Evolutionary conservation across 2,888 invertebrate genomes (phyloP).

Genomic region (Cheilosia vernalis): DNA sequence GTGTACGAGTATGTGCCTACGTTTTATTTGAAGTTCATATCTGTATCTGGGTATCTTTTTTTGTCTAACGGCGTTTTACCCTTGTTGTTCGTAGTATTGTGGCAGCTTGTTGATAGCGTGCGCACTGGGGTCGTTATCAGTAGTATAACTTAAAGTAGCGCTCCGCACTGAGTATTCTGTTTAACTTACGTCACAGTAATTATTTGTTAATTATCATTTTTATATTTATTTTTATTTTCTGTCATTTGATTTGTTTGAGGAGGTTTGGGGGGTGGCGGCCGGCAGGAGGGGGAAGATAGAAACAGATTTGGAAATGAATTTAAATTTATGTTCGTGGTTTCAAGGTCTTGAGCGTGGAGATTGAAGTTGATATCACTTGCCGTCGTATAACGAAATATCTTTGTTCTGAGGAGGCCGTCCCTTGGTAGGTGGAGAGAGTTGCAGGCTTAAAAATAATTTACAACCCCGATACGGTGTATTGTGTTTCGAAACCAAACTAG

Average conservation of each 20-base stretch:
- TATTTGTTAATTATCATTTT: slow-evolving; percentile 52
- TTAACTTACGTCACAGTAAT: slow-evolving; percentile 60
- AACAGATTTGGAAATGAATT: slow-evolving; percentile 43
- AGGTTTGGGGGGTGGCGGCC: not conserved
- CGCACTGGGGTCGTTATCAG: slow-evolving; percentile 35
- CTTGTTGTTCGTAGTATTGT: slow-evolving; percentile 32
- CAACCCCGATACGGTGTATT: slow-evolving; percentile 10
- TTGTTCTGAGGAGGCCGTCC: slow-evolving; percentile 2
- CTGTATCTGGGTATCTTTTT: slow-evolving; percentile 56
- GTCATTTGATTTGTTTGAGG: not conserved
- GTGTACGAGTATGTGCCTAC: not conserved
- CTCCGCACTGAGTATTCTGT: slow-evolving; percentile 29
- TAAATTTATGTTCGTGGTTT: slow-evolving; percentile 37
- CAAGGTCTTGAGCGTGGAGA: slow-evolving; percentile 8
- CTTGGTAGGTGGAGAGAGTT: not conserved
- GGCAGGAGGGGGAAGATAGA: not conserved
- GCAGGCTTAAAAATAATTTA: slow-evolving; percentile 20
- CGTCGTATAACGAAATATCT: not conserved
- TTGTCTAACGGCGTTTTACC: slow-evolving; percentile 51
- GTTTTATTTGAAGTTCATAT: slow-evolving; percentile 22
- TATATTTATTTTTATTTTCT: not conserved
- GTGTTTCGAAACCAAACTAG: slow-evolving; percentile 27
- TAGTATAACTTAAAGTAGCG: slow-evolving; percentile 14
- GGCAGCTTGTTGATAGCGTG: slow-evolving; percentile 55
- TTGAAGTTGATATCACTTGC: not conserved